These are phyloP conservation scores for Mycetomoellerius zeteki DNA, from an alignment of 1,140 invertebrate genomes.

Conservation along the genomic window DNA sequence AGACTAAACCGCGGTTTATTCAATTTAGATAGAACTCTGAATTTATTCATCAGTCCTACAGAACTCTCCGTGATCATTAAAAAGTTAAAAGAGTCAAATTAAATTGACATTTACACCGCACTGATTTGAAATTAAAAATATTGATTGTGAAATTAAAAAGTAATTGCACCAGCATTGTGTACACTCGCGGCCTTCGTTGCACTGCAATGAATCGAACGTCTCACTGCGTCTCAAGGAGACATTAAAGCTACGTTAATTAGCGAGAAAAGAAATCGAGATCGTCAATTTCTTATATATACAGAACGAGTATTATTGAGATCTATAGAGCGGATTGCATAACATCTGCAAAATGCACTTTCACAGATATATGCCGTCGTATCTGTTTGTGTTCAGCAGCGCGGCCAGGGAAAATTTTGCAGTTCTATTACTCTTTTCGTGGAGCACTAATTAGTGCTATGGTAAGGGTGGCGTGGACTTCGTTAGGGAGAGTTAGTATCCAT, in stretches of 20 bases:
- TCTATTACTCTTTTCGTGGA: slow-evolving; percentile 54
- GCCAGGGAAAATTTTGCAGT: slow-evolving; percentile 48
- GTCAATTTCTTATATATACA: slow-evolving; percentile 5
- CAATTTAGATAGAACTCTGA: not conserved
- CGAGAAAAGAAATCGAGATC: not conserved
- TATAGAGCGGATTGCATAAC: slow-evolving; percentile 23
- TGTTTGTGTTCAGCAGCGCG: slow-evolving; percentile 14
- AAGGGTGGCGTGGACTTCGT: slow-evolving; percentile 52
- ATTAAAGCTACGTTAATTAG: slow-evolving; percentile 51
- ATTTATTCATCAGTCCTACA: not conserved
- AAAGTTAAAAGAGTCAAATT: not conserved
- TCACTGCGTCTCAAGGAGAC: not conserved
- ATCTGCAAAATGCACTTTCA: slow-evolving; percentile 9
- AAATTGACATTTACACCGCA: not conserved
- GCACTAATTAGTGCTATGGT: slow-evolving; percentile 47
- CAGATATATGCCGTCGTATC: slow-evolving; percentile 3
- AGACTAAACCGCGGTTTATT: not conserved
- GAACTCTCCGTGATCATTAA: no score
- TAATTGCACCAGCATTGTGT: not conserved
- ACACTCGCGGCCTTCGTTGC: not conserved
- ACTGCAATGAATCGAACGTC: not conserved
- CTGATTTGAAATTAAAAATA: no score
- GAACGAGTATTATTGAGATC: not conserved
- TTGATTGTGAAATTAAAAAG: slow-evolving; percentile 26
- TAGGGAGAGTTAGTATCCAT: slow-evolving; percentile 34